Evolutionary conservation across 2,888 invertebrate genomes (phyloP).

Genomic region (Luffia ferchaultella): DNA sequence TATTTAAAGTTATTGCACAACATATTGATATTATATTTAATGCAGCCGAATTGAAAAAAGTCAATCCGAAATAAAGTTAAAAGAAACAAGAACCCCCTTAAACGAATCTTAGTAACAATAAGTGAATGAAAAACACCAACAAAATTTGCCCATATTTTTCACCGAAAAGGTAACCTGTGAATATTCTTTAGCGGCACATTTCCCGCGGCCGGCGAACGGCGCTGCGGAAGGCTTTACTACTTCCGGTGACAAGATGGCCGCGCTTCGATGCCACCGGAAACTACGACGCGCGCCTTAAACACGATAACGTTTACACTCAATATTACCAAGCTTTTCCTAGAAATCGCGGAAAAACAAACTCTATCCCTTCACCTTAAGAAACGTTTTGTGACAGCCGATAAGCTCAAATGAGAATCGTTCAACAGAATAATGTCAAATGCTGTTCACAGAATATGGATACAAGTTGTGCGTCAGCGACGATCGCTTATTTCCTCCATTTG

Average conservation of each 20-base stretch:
- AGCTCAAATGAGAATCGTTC: not conserved
- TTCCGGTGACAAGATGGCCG: slow-evolving; percentile 62
- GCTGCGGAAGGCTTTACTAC: slow-evolving; percentile 63
- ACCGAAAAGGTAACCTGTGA: not conserved
- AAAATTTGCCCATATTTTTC: not conserved
- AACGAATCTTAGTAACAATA: too few relatives aligned
- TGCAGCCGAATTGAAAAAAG: too few relatives aligned
- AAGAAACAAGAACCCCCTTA: too few relatives aligned
- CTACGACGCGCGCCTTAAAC: slow-evolving; percentile 39
- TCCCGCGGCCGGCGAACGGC: slow-evolving; percentile 36
- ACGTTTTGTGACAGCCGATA: not conserved
- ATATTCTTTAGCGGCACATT: slow-evolving; percentile 23
- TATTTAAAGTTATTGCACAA: too few relatives aligned
- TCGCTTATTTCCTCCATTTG: slow-evolving; percentile 54
- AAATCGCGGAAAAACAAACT: not conserved
- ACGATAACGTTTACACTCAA: slow-evolving; percentile 24
- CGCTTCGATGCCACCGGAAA: slow-evolving; percentile 50
- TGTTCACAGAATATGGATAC: slow-evolving; percentile 29
- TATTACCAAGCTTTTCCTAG: slow-evolving; percentile 23
- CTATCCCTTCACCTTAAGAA: not conserved
- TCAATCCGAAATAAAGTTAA: too few relatives aligned
- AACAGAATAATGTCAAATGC: not conserved
- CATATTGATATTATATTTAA: too few relatives aligned
- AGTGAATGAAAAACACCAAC: not conserved
- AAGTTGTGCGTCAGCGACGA: slow-evolving; percentile 41